A percentile compares a stretch with the other conserved stretches of the same genome.
Conservation (phyloP, 2,888 invertebrate species). For the Eustalomyia histrio region DNA sequence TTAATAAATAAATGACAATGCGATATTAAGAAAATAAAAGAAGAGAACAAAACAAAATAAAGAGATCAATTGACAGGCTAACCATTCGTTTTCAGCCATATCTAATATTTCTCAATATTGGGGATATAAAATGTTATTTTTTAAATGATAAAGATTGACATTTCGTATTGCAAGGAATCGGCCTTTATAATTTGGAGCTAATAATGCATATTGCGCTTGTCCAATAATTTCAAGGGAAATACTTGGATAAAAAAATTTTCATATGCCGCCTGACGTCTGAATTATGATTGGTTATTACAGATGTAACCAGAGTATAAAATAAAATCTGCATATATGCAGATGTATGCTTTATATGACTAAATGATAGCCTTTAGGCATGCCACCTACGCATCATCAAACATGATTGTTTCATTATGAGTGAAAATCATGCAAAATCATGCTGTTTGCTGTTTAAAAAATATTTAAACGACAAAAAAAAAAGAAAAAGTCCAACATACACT, state of each 20-base stretch:
- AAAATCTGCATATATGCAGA: slow-evolving; percentile 6
- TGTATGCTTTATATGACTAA: slow-evolving; percentile 22
- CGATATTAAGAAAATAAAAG: too few relatives aligned
- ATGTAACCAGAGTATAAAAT: slow-evolving; percentile 11
- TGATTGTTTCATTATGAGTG: slow-evolving; percentile 62
- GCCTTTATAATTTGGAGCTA: too few relatives aligned
- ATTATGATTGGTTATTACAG: neutral
- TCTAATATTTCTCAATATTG: too few relatives aligned
- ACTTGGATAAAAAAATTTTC: neutral
- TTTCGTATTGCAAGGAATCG: too few relatives aligned
- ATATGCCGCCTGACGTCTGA: neutral
- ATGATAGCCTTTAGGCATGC: slow-evolving; percentile 64
- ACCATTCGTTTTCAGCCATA: too few relatives aligned
- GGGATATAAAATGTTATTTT: too few relatives aligned
- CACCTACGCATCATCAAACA: slow-evolving; percentile 62
- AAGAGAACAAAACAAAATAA: too few relatives aligned
- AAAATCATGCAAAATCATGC: slow-evolving; percentile 64
- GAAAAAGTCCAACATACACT: slow-evolving; percentile 13
- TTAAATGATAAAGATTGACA: too few relatives aligned
- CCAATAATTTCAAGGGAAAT: too few relatives aligned
- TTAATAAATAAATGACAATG: too few relatives aligned
- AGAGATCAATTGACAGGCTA: too few relatives aligned
- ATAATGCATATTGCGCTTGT: too few relatives aligned
- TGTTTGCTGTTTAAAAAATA: slow-evolving; percentile 33
- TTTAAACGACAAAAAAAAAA: slow-evolving; percentile 13